Evolutionary conservation across 2,113 vertebrate species (phyloP).

Genomic region (Chlorocebus sabaeus): DNA sequence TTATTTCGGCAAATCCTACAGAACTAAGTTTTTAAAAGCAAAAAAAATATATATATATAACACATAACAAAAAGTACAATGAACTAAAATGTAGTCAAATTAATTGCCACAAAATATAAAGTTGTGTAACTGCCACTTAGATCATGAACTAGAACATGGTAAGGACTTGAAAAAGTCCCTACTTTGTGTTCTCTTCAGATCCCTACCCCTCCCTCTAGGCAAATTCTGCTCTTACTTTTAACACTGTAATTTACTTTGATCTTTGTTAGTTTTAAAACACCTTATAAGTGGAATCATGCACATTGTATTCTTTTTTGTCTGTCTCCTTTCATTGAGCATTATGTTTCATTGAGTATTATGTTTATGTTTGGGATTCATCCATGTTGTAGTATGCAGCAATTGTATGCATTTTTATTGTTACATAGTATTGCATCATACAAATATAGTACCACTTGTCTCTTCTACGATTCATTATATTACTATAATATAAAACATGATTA

Average conservation of each 20-base stretch:
- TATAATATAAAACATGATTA: no score
- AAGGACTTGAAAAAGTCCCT: background rate
- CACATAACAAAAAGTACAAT: background rate
- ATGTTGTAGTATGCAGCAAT: background rate
- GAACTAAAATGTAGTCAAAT: background rate
- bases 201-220: background rate
- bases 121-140: background rate
- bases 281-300: background rate
- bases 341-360: no score
- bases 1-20: slow-evolving; percentile 28
- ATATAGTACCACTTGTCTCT: background rate
- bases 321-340: background rate
- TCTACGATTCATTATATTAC: background rate
- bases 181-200: background rate
- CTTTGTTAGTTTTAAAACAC: background rate
- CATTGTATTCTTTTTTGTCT: background rate
- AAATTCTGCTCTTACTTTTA: background rate
- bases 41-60: no score
- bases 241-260: background rate
- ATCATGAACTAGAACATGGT: background rate
- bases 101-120: background rate
- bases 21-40: background rate
- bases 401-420: background rate
- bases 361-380: background rate
- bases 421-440: background rate